Base-by-base conservation (phyloP, 2,113 vertebrate species). In the Grammomys dolichurus region DNA sequence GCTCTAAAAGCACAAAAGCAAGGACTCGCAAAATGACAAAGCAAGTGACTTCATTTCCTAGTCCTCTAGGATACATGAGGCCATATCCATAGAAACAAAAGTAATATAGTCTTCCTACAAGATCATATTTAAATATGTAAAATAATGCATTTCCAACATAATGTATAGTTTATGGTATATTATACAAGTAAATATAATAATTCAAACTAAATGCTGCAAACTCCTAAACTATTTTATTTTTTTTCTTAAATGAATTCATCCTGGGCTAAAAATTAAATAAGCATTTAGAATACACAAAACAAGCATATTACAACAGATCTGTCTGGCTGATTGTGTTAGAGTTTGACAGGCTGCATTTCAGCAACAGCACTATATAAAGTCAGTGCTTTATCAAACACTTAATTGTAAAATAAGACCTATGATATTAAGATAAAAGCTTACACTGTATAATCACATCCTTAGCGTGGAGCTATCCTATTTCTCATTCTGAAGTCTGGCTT, bases 301-400 rank as follows among this genome's bases (percentile, higher is more conserved):
- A 87, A 89, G 90, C 60, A 77, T 82, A 81, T 92, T 87, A 69
- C 40, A 96, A 16, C 31, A 75, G 95, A 91, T 85, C 82, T 92
- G 90, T 65, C 86, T 67, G 73, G 33, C 43, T 93, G 67, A 96
- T 89, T 94, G 13, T 86, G 91, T 94, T 92, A 67, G 28, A 88
- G 40, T 2, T 31, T 93, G 67, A 92, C 87, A 95, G 96, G 48
- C 28, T 4, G 8, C 86, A 92, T 94, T 97, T 91, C 87, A 10
- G 82, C n/a, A 76, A 26, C 31, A 89, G 14, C 2, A n/a, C 8
- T 94, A 51, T 94, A 51, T 89, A 96, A 88, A 95, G 85, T 90
- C 94, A 85, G 48, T 48, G 40, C n/a, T 96, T 96, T 92, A 92
- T 95, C 85, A 95, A 93, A 90, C 43, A 93, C 56, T 69, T 95